Evolutionary conservation across 2,888 invertebrate genomes (phyloP).

Genomic region (Smittia sp.): DNA sequence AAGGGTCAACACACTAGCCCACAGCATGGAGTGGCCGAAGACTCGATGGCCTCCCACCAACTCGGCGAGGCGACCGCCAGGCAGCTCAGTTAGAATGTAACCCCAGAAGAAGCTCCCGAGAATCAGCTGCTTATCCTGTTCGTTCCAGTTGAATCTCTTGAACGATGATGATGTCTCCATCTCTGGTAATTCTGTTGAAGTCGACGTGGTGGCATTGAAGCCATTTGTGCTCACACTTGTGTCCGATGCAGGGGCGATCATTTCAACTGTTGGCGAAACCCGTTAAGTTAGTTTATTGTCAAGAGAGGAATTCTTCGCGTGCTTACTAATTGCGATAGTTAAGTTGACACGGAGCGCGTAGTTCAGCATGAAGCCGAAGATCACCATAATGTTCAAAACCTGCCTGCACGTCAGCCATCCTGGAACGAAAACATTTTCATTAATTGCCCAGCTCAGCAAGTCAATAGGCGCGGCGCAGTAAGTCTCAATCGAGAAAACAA

Average conservation of each 20-base stretch:
- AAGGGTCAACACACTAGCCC: constrained; percentile 76
- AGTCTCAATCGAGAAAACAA: background rate
- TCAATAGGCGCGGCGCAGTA: background rate
- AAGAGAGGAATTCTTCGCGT: constrained; percentile 49
- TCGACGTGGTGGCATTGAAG: constrained; percentile 31
- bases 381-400: constrained; percentile 79
- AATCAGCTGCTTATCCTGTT: constrained; percentile 73
- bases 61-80: constrained; percentile 82
- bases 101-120: constrained; percentile 91
- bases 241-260: background rate
- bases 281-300: background rate
- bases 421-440: constrained; percentile 51
- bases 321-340: constrained; percentile 81
- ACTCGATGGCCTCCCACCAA: constrained; percentile 77
- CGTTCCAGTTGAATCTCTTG: constrained; percentile 73
- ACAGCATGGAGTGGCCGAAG: constrained; percentile 82
- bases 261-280: constrained; percentile 15
- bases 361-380: constrained; percentile 85
- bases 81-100: constrained; percentile 83
- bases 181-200: background rate
- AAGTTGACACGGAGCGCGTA: constrained; percentile 84
- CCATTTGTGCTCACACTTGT: constrained; percentile 36
- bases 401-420: constrained; percentile 74
- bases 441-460: background rate
- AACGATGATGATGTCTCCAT: constrained; percentile 39